Base-by-base conservation (phyloP, 2,888 invertebrate genomes). In the Ennomos fuscantarius region DNA sequence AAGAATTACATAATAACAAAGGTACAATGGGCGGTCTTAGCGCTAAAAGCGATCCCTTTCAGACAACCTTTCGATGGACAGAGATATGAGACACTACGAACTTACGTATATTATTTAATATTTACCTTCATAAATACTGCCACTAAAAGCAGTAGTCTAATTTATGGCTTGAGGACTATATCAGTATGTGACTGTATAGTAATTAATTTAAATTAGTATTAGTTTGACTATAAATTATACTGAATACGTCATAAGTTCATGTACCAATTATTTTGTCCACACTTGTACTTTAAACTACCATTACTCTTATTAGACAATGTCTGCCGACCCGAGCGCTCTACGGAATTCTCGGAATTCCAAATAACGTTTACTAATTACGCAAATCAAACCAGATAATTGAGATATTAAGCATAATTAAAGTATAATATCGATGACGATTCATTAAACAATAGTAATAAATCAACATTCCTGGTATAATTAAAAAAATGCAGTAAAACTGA, bases 281-380 rank as follows among this genome's bases (percentile, higher is more conserved):
- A 66, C 68, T 62, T 77, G 65, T 71, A 78, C 58, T 35, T 51
- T 1, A 32, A 40, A 48, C 51, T 48, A 61, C 60, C 63, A 66
- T 56, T 62, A 46, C 55, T 63, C 60, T 62, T 58, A 69, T 73
- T 73, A 68, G 68, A 72, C 71, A 71, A 72, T 67, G 66, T 72
- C 68, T 65, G 40, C 55, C 50, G 60, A 63, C 61, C 68, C 37
- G 56, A 12, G 8, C 47, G 60, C 58, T 55, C 47, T 15, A 62
- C 63, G 54, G 63, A 72, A 73, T 74, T 68, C 66, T 62, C 57
- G 9, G 67, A 65, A 75, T 75, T 73, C 69, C 69, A 72, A 73
- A 69, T 71, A 69, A 54, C 54, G 60, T 35, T 34, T 3, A 62
- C 57, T 63, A 53, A 65, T 69, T 71, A 63, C 59, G 60, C 70